Conservation (phyloP, 2,888 invertebrate genomes). For the Calameuta idolon region DNA sequence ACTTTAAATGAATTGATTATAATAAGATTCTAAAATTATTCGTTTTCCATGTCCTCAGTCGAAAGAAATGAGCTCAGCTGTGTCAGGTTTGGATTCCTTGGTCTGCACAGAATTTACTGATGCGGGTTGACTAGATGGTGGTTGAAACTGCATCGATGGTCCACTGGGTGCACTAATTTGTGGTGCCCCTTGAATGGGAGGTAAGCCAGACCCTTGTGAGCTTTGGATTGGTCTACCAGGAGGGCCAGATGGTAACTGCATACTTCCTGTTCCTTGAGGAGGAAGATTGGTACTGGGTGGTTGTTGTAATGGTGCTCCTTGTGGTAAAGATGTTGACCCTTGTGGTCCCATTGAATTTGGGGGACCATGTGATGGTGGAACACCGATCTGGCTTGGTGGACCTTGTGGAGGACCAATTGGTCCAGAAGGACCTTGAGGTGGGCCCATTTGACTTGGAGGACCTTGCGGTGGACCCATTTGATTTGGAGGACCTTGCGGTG, state of each 20-base stretch:
- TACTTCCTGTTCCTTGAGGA: conserved; percentile 32
- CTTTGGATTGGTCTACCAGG: conserved; percentile 27
- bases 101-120: conserved; percentile 34
- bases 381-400: conserved; percentile 14
- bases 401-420: conserved; percentile 17
- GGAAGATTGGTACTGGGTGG: conserved; percentile 34
- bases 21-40: neutral
- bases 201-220: conserved; percentile 27
- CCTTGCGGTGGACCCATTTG: conserved; percentile 45
- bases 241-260: conserved; percentile 34
- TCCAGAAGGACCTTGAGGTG: conserved; percentile 31
- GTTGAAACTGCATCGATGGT: conserved; percentile 41
- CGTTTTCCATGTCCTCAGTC: conserved; percentile 68
- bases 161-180: conserved; percentile 36
- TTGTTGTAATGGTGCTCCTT: conserved; percentile 34
- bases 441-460: conserved; percentile 37
- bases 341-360: conserved; percentile 31
- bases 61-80: conserved; percentile 85
- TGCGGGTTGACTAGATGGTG: conserved; percentile 27
- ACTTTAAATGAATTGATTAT: neutral
- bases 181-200: conserved; percentile 37
- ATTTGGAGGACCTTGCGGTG: conserved; percentile 47
- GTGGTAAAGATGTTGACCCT: conserved; percentile 26
- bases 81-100: conserved; percentile 70
- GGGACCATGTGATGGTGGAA: conserved; percentile 27